These are phyloP conservation scores for Vulpes ferrilata DNA, from an alignment of 2,113 vertebrate genomes.

Conservation along the genomic window DNA sequence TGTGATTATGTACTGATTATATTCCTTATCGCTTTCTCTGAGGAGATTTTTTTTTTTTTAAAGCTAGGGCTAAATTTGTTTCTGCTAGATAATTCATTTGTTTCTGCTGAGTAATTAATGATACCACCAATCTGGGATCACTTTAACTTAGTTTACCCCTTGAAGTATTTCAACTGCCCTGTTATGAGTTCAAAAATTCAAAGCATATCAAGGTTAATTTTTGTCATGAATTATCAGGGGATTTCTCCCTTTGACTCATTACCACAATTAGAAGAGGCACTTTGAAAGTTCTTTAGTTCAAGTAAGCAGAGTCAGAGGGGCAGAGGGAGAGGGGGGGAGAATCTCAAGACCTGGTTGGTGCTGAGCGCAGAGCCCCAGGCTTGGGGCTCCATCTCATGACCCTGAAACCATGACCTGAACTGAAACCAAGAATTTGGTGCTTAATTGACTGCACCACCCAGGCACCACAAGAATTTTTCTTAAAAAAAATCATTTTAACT, in stretches of 20 bases:
- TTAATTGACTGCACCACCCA: not conserved
- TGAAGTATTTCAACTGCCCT: not conserved
- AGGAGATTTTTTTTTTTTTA: not conserved
- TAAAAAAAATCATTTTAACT: not conserved
- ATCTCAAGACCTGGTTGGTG: not conserved
- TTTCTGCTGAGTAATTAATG: not conserved
- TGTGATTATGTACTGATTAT: too few species aligned
- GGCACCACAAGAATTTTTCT: not conserved
- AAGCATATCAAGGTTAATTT: not conserved
- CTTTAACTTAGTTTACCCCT: not conserved
- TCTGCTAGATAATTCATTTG: not conserved
- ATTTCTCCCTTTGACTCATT: not conserved
- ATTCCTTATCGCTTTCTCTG: not conserved
- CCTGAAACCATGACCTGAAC: not conserved
- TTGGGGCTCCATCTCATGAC: not conserved
- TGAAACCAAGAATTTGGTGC: not conserved
- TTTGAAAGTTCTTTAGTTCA: not conserved
- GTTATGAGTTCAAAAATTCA: not conserved
- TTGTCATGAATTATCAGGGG: not conserved
- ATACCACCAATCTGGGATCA: too few species aligned
- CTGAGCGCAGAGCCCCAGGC: not conserved
- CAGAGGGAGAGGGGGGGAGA: not conserved
- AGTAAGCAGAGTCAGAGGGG: too few species aligned
- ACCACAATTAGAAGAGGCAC: not conserved
- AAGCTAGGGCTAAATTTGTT: not conserved